These are phyloP conservation scores for Parnassius orleans DNA, from an alignment of 2,888 invertebrate species.

Conservation along the genomic window DNA sequence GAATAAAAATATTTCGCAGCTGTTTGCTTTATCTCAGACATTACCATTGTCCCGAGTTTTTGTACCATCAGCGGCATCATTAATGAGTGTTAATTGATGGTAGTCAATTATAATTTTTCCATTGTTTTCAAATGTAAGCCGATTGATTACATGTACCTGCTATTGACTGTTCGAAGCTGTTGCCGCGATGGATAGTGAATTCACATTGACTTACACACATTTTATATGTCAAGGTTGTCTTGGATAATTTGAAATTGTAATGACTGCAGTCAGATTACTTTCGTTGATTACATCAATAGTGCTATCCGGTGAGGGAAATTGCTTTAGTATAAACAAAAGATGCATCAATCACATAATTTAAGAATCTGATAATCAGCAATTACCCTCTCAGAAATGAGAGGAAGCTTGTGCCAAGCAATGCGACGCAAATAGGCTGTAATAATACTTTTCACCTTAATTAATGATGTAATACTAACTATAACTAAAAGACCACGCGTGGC, in stretches of 20 bases:
- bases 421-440: no score
- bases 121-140: slow-evolving; percentile 25
- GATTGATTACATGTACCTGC: slow-evolving; percentile 22
- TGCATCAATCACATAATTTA: no score
- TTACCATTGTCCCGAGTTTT: slow-evolving; percentile 20
- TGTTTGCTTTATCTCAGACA: slow-evolving; percentile 3
- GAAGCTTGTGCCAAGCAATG: no score
- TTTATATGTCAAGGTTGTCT: slow-evolving; percentile 23
- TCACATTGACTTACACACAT: slow-evolving; percentile 11
- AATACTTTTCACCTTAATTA: no score
- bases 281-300: neutral
- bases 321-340: no score
- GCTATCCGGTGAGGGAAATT: neutral
- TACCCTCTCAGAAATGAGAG: no score
- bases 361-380: no score
- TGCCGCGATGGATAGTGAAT: slow-evolving; percentile 3
- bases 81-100: slow-evolving; percentile 22
- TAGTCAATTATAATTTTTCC: slow-evolving; percentile 22
- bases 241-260: slow-evolving; percentile 8
- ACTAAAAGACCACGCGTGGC: no score
- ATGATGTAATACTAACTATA: no score
- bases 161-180: slow-evolving; percentile 17
- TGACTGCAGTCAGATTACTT: neutral
- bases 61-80: slow-evolving; percentile 6
- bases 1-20: slow-evolving; percentile 10